A percentile compares a stretch with the other conserved stretches of the same genome.
phyloP scores from a whole-genome alignment of 2,888 invertebrate species.

The Drosophila setosimentum region DNA sequence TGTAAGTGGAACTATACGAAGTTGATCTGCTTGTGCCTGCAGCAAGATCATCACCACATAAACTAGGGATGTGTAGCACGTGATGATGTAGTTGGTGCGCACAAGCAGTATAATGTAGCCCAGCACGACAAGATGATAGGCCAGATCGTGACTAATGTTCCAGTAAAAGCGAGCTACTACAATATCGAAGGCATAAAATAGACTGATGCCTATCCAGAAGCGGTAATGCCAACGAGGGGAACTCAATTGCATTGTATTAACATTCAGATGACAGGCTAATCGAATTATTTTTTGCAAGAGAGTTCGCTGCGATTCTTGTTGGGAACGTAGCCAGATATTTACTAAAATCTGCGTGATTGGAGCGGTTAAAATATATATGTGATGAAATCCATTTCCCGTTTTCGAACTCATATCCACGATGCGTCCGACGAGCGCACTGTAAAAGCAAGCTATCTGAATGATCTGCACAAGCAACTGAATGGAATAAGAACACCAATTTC shows the following conservation, averaged over 20 bases:
- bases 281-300: background rate
- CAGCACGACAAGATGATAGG: constrained; percentile 1
- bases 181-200: constrained; percentile 3
- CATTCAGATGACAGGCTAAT: background rate
- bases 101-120: constrained; percentile 14
- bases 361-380: constrained; percentile 5
- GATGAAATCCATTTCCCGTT: constrained; percentile 20
- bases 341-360: constrained; percentile 24
- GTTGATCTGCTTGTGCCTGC: constrained; percentile 14
- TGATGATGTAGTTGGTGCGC: constrained; percentile 32
- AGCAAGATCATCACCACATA: constrained; percentile 18
- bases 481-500: constrained; percentile 6
- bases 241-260: constrained; percentile 6
- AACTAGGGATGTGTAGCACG: constrained; percentile 27
- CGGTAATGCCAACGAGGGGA: constrained; percentile 19
- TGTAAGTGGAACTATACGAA: background rate
- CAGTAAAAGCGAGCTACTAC: background rate
- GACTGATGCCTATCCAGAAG: constrained; percentile 31
- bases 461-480: constrained; percentile 11
- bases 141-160: background rate
- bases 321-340: constrained; percentile 18
- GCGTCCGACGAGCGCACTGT: background rate
- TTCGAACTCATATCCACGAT: constrained; percentile 13
- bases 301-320: constrained; percentile 10
- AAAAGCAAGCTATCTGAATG: background rate